Conservation (phyloP, 2,113 vertebrate species). For the Gulo gulo region DNA sequence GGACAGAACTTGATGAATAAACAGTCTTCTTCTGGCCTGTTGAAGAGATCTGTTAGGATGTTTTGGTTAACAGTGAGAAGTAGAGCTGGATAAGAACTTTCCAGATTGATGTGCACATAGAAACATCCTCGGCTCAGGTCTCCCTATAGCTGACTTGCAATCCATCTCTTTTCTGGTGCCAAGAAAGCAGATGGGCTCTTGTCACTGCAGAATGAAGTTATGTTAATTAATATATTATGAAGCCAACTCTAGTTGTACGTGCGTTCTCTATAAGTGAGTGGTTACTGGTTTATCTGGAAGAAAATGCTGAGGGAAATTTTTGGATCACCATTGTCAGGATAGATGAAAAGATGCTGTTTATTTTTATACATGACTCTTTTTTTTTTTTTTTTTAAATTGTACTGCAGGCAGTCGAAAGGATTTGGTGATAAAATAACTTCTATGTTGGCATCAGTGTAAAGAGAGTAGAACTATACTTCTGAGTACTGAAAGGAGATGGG, state of each 20-base stretch:
- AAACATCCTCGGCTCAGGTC: constrained; percentile 18
- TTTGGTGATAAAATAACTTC: constrained; percentile 33
- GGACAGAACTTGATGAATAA: not conserved
- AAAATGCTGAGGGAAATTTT: constrained; percentile 61
- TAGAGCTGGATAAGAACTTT: not conserved
- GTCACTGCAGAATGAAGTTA: constrained; percentile 70
- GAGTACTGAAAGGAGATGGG: not conserved
- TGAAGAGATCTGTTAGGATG: not conserved
- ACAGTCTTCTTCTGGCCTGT: rapidly evolving
- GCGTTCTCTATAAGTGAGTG: constrained; percentile 57
- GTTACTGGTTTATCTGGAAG: constrained; percentile 68
- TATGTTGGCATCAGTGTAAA: not conserved
- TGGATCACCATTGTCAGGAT: not conserved
- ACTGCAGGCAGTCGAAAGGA: not conserved
- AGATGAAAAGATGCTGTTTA: constrained; percentile 55
- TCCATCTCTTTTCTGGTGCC: constrained; percentile 24
- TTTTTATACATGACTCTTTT: constrained; percentile 40
- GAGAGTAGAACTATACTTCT: not conserved
- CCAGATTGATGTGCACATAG: constrained; percentile 30
- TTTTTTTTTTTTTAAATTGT: not conserved
- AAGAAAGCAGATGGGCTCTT: constrained; percentile 77
- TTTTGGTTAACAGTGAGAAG: not conserved
- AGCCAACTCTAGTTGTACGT: constrained; percentile 66
- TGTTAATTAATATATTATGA: constrained; percentile 78
- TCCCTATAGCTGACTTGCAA: constrained; percentile 47